Evolutionary conservation across 2,797 vertebrate genomes (phyloP).

Genomic region (Melanogrammus aeglefinus): DNA sequence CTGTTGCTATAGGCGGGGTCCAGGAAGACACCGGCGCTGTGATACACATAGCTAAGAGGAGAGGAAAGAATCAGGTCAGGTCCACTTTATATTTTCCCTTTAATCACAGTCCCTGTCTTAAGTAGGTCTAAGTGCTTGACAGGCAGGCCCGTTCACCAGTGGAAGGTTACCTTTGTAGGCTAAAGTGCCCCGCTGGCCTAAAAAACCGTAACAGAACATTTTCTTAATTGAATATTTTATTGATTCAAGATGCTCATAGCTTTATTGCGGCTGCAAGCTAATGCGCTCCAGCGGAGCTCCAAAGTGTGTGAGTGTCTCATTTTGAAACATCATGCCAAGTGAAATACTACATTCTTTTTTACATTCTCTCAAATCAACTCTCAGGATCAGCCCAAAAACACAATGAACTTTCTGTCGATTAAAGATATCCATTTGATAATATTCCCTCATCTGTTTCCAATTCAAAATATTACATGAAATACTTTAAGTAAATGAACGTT

Average conservation of each 20-base stretch:
- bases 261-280: too few relatives aligned
- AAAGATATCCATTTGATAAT: too few relatives aligned
- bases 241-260: too few relatives aligned
- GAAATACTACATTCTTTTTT: neutral
- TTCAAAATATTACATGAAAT: neutral
- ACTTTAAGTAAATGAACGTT: neutral
- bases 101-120: neutral
- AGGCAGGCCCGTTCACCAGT: too few relatives aligned
- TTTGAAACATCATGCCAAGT: neutral
- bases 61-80: neutral
- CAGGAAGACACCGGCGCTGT: conserved; percentile 59
- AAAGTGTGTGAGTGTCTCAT: neutral
- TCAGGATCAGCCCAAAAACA: too few relatives aligned
- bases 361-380: neutral
- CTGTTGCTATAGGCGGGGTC: conserved; percentile 54
- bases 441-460: neutral
- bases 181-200: too few relatives aligned
- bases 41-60: conserved; percentile 66
- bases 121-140: neutral
- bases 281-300: too few relatives aligned
- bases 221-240: too few relatives aligned
- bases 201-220: too few relatives aligned
- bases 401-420: too few relatives aligned
- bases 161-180: too few relatives aligned
- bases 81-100: neutral